Evolutionary conservation across 2,113 vertebrate species (phyloP), one percentile per base, ranked within the genome.

Genomic region (Morphnarchus princeps): DNA sequence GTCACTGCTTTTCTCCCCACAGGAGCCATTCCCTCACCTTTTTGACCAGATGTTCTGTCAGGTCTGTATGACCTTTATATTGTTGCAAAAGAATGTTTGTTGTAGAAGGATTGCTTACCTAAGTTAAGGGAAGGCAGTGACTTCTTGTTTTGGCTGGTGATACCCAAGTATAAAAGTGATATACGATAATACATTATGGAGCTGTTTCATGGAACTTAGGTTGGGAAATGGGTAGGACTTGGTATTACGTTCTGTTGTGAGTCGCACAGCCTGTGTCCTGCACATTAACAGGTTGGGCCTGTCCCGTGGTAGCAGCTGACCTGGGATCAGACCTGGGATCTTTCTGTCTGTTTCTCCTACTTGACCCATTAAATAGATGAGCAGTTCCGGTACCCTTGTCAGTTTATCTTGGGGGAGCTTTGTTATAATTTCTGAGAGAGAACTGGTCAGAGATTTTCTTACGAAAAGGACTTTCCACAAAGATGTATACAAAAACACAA

Each of bases 1-100:
- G 11, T 45, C 3, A 0, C 22, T 4, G 3, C 26, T 28, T 3
- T 91, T 87, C 63, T 82, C 87, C 82, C 72, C 67, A 12, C 94
- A 99, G 99, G 99, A 99, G 94, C 98, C 99, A 0, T 97, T 98
- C 96, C 99, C 99, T 95, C 99, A 99, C 91, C 98, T 99, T 91
- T 99, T 99, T 77, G 98, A 98, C 94, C 99, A 99, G 98, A 99
- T 99, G 99, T 99, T 99, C n/a, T n/a, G 13, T 55, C 71, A 29
- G 7, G 8, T 52, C 40, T 57, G 63, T 13, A 5, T 40, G 38
- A 79, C 29, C 40, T 87, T 70, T 67, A 4, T 62, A 11, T 50
- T 69, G 28, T 67, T 59, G 43, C 52, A 62, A 28, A 83, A 69
- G n/a, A 19, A 9, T 43, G 10, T 65, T 83, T 80, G 36, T 34